Evolutionary conservation across 2,888 invertebrate genomes (phyloP).

Genomic region (Cynaeus angustus): DNA sequence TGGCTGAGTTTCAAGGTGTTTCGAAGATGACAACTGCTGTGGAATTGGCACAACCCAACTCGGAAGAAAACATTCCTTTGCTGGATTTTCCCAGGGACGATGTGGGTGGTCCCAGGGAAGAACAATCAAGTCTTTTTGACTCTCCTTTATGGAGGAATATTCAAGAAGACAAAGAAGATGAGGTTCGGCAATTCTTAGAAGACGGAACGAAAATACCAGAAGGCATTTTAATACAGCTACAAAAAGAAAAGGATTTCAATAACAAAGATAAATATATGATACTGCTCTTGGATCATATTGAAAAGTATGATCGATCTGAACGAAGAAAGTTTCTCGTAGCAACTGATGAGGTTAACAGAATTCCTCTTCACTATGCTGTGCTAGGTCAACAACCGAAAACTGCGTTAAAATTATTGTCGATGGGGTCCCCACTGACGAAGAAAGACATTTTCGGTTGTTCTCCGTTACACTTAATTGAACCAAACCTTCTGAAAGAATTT

Average conservation of each 20-base stretch:
- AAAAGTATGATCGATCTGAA: neutral
- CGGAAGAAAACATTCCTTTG: neutral
- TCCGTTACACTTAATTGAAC: slow-evolving; percentile 22
- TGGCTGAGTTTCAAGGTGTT: neutral
- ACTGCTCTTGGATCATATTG: neutral
- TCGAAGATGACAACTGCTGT: neutral
- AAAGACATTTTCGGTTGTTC: slow-evolving; percentile 28
- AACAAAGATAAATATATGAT: neutral
- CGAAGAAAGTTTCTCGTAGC: neutral
- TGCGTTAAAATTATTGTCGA: neutral
- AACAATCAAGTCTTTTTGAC: slow-evolving; percentile 4
- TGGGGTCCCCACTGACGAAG: slow-evolving; percentile 17
- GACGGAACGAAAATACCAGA: neutral
- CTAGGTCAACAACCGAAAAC: too few relatives aligned
- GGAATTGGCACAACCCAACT: neutral
- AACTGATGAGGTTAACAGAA: neutral
- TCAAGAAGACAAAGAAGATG: slow-evolving; percentile 20
- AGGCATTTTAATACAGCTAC: slow-evolving; percentile 13
- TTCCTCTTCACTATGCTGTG: slow-evolving; percentile 8
- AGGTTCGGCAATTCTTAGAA: neutral
- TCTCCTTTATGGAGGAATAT: slow-evolving; percentile 22
- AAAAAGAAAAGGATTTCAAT: neutral
- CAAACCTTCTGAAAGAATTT: slow-evolving; percentile 15
- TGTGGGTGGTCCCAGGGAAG: neutral
- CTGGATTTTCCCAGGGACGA: neutral